phyloP scores from a whole-genome alignment of 2,113 vertebrate genomes.

The Gobio gobio region DNA sequence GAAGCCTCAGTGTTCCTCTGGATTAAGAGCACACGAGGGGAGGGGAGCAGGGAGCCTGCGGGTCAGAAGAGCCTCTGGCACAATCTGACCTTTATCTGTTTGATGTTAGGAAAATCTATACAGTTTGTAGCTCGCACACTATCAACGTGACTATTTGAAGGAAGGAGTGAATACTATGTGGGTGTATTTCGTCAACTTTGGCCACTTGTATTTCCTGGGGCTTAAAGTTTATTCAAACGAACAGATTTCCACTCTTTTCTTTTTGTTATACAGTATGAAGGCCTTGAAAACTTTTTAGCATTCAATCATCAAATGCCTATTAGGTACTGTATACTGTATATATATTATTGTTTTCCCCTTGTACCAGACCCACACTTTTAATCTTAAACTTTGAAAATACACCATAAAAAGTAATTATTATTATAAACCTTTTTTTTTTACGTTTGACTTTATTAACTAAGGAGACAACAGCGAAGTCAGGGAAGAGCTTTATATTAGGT shows the following conservation, averaged over 20 bases:
- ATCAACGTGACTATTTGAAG: neutral
- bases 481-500: too few species aligned
- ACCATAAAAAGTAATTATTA: too few species aligned
- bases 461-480: too few species aligned
- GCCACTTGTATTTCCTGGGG: neutral
- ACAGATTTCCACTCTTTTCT: neutral
- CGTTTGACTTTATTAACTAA: too few species aligned
- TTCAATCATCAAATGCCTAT: neutral
- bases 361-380: too few species aligned
- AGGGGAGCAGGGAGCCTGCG: slow-evolving; percentile 49
- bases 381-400: too few species aligned
- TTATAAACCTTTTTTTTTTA: too few species aligned
- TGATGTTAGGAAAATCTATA: slow-evolving; percentile 36
- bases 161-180: neutral
- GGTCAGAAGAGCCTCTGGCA: slow-evolving; percentile 42
- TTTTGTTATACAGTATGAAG: neutral
- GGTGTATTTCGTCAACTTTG: neutral
- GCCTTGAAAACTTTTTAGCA: neutral
- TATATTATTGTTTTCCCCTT: too few species aligned
- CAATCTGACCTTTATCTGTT: slow-evolving; percentile 42
- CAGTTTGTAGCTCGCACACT: slow-evolving; percentile 1
- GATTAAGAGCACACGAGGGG: slow-evolving; percentile 65
- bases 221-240: neutral
- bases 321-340: too few species aligned
- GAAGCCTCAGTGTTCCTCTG: slow-evolving; percentile 55